phyloP scores from a whole-genome alignment of 2,888 invertebrate species.

The Lepidochitona cinerea region DNA sequence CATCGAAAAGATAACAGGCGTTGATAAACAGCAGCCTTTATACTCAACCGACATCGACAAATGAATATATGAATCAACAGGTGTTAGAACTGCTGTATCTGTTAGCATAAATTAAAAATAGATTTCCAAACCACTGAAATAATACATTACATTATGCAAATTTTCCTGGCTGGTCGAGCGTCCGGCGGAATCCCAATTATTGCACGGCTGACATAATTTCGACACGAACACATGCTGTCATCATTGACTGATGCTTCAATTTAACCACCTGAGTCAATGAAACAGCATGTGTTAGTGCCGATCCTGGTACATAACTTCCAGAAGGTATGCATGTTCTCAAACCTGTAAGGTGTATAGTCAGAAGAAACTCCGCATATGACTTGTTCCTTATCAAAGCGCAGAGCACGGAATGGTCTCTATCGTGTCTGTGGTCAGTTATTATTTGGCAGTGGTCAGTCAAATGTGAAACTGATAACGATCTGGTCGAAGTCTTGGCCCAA shows the following conservation, averaged over 20 bases:
- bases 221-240: conserved; percentile 5
- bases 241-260: conserved; percentile 1
- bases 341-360: not conserved
- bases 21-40: not conserved
- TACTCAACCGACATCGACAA: not conserved
- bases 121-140: not conserved
- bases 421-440: not conserved
- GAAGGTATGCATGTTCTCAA: not conserved
- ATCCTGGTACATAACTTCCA: not conserved
- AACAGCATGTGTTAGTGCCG: not conserved
- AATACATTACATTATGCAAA: not conserved
- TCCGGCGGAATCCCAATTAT: not conserved
- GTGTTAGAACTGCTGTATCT: not conserved
- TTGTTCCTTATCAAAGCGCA: no score
- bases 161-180: not conserved
- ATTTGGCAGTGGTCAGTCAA: not conserved
- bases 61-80: not conserved
- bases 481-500: not conserved
- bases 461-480: not conserved
- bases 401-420: not conserved
- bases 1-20: not conserved
- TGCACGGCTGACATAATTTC: not conserved
- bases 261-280: not conserved
- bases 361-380: no score
- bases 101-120: not conserved